These are phyloP conservation scores for Aphelinus certus DNA, from an alignment of 1,140 invertebrate species.

Conservation along the genomic window DNA sequence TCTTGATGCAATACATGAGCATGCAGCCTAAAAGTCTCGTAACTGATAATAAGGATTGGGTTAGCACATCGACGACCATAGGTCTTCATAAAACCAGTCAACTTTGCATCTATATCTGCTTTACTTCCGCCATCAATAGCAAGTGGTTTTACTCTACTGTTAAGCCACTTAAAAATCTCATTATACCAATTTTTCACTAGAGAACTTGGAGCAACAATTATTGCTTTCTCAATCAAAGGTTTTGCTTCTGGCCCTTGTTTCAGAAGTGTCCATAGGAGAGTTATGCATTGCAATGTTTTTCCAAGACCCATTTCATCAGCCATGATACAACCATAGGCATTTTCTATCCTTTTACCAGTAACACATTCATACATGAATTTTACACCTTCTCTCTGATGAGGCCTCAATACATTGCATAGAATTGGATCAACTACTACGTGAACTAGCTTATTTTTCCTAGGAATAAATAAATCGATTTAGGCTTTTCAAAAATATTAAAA, in stretches of 20 bases:
- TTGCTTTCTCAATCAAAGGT: constrained; percentile 88
- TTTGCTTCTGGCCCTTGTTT: constrained; percentile 85
- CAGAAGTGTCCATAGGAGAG: constrained; percentile 94
- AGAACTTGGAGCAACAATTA: constrained; percentile 96
- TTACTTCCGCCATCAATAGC: constrained; percentile 94
- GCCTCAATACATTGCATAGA: constrained; percentile 88
- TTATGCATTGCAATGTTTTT: constrained; percentile 98
- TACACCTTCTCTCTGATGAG: constrained; percentile 99
- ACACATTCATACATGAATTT: constrained; percentile 99
- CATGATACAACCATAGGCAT: constrained; percentile 96
- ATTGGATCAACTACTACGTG: constrained; percentile 84
- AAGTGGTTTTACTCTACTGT: constrained; percentile 81
- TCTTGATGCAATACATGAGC: constrained; percentile 86
- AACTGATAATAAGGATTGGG: constrained; percentile 97
- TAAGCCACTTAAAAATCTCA: constrained; percentile 97
- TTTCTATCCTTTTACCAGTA: constrained; percentile 88
- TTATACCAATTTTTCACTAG: constrained; percentile 99
- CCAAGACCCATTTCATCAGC: constrained; percentile 98
- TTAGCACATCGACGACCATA: constrained; percentile 75
- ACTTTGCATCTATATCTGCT: constrained; percentile 85
- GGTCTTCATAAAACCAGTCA: constrained; percentile 78
- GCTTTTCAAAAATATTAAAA: no score
- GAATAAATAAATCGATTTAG: constrained; percentile 37
- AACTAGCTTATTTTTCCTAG: constrained; percentile 56
- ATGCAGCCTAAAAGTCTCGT: constrained; percentile 98